Evolutionary conservation across 2,113 vertebrate species (phyloP).

Genomic region (Thymallus thymallus): DNA sequence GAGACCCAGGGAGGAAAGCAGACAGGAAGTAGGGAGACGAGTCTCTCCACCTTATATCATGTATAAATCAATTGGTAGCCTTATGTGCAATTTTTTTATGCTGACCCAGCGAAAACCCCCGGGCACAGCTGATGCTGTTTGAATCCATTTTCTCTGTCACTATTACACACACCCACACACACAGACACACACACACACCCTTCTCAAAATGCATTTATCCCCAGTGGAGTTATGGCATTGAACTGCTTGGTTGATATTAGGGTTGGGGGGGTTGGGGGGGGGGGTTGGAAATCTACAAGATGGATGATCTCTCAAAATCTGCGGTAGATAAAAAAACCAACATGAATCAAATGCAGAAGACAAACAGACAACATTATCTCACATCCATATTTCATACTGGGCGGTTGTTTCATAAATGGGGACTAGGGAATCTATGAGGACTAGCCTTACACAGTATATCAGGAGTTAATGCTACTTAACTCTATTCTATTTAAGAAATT

Average conservation of each 20-base stretch:
- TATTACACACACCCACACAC: slow-evolving; percentile 34
- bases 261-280: slow-evolving; percentile 46
- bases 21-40: slow-evolving; percentile 50
- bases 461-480: not conserved
- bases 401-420: not conserved
- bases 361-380: slow-evolving; percentile 43
- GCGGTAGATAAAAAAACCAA: slow-evolving; percentile 54
- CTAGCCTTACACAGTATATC: not conserved
- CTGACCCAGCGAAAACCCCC: slow-evolving; percentile 61
- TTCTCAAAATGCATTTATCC: slow-evolving; percentile 57
- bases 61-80: slow-evolving; percentile 69
- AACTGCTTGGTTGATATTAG: slow-evolving; percentile 63
- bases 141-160: slow-evolving; percentile 60
- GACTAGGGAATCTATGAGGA: not conserved
- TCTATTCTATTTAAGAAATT: too few relatives aligned
- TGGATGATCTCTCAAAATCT: slow-evolving; percentile 61
- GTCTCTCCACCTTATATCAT: slow-evolving; percentile 63
- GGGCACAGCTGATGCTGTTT: slow-evolving; percentile 59
- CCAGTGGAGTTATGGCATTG: slow-evolving; percentile 61
- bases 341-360: slow-evolving; percentile 22
- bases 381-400: slow-evolving; percentile 32
- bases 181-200: not conserved
- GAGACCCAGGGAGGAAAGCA: slow-evolving; percentile 48
- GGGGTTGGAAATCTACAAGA: slow-evolving; percentile 61
- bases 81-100: slow-evolving; percentile 69